phyloP scores from a whole-genome alignment of 1,140 invertebrate genomes.

The Harlomillsia oculata region DNA sequence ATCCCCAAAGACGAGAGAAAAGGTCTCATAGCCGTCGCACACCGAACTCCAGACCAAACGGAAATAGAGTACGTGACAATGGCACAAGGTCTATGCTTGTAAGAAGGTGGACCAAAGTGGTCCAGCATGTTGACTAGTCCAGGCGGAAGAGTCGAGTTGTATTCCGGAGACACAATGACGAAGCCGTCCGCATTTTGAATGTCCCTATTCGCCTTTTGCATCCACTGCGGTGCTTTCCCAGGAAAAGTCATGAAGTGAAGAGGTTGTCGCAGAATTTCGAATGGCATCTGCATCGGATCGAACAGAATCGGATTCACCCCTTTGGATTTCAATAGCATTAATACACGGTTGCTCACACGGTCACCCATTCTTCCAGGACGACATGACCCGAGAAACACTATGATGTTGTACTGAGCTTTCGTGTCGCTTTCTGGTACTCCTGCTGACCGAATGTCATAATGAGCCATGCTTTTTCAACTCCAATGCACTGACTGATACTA shows the following conservation, averaged over 20 bases:
- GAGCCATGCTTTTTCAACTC: no score
- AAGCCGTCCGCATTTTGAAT: conserved; percentile 41
- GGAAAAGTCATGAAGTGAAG: conserved; percentile 39
- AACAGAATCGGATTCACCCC: conserved; percentile 11
- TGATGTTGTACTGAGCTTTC: no score
- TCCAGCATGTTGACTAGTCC: conserved; percentile 43
- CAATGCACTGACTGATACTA: no score
- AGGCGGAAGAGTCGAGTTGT: conserved; percentile 44
- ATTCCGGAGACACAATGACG: conserved; percentile 40
- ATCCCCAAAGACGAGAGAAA: no score
- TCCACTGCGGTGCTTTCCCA: conserved; percentile 37
- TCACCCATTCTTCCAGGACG: conserved; percentile 20
- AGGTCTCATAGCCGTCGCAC: no score
- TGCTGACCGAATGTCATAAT: no score
- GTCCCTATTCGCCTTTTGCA: conserved; percentile 38
- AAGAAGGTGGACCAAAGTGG: conserved; percentile 41
- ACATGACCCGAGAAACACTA: conserved; percentile 14
- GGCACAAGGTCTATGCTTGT: conserved; percentile 41
- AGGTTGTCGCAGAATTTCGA: conserved; percentile 39
- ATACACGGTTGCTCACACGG: conserved; percentile 6
- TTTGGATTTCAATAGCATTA: neutral
- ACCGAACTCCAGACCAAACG: no score
- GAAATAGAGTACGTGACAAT: conserved; percentile 46
- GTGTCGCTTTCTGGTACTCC: no score
- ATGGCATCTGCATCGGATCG: conserved; percentile 38